phyloP scores from a whole-genome alignment of 2,797 vertebrate species.

The Gymnopithys bicolor region DNA sequence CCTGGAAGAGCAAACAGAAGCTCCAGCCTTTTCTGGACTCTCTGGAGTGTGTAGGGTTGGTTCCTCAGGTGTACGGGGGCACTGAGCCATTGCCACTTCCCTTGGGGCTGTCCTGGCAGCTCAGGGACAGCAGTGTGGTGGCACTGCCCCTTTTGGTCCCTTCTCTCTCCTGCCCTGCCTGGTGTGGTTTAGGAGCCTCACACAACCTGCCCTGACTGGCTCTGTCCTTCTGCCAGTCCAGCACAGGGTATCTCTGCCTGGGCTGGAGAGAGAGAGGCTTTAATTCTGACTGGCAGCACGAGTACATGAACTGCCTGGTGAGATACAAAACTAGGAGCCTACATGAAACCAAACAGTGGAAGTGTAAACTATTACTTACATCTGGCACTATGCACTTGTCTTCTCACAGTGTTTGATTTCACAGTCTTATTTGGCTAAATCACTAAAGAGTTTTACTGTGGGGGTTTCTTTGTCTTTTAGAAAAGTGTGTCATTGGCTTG shows the following conservation, averaged over 20 bases:
- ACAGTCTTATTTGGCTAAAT: neutral
- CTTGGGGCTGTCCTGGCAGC: neutral
- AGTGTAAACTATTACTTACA: neutral
- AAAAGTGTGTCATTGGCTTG: neutral
- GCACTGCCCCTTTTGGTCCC: neutral
- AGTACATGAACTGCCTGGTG: neutral
- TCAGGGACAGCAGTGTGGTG: neutral
- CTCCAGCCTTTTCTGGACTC: neutral
- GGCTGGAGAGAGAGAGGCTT: neutral
- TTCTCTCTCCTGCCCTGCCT: neutral
- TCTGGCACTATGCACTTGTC: neutral
- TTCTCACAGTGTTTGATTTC: constrained; percentile 10
- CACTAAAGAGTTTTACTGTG: neutral
- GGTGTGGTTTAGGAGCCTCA: fast-evolving
- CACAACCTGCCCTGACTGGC: neutral
- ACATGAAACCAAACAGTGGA: neutral
- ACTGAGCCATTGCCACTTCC: neutral
- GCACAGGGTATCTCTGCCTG: neutral
- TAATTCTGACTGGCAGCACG: neutral
- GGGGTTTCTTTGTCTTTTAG: neutral
- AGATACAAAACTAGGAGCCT: neutral
- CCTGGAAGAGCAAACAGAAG: neutral
- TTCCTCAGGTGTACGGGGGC: neutral
- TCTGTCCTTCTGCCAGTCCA: neutral
- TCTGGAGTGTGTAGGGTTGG: neutral